Evolutionary conservation across 2,888 invertebrate genomes (phyloP), one percentile per base, ranked within the genome.

Genomic region (Agriotes lineatus): DNA sequence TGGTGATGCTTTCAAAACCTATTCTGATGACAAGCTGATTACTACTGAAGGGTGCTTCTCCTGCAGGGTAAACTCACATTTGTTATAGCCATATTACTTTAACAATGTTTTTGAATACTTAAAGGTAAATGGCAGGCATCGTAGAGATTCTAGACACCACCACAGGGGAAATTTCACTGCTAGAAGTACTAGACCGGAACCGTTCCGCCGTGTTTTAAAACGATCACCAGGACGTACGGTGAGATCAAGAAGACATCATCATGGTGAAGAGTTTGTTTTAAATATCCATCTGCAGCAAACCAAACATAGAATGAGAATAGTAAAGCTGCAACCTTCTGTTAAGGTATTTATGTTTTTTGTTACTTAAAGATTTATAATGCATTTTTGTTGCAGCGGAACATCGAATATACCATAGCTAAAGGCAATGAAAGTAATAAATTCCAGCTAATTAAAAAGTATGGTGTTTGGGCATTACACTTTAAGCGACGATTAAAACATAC

Each of bases 31-130:
- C 72, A 92, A 92, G 72, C 87, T 93, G 58, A 92, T 95, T 56
- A 91, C 93, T 4, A 94, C 93, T 0, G 95, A 96, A 84, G 95
- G 94, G 0, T 95, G 96, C 85, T 95, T 95, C 86, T 91, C 93
- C 19, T 96, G 95, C 86, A 93, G 93, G 87, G 91, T 94, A 78
- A 83, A 20, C 7, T 25, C n/a, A n/a, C n/a, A n/a, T n/a, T n/a
- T n/a, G n/a, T n/a, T n/a, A 12, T 3, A 18, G 0, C n/a, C 25
- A 30, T 44, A 30, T 0, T 42, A 20, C 4, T 14, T 9, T 30
- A 45, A 63, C 5, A 35, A 2, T 2, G 12, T 12, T 6, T 6
- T 39, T 2, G 2, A 42, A 22, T 70, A n/a, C n/a, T n/a, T n/a
- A n/a, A n/a, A 87, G 87, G 75, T 87, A 1, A 87, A 87, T 72